A percentile compares a stretch with the other conserved stretches of the same genome.
Evolutionary conservation across 2,113 vertebrate species (phyloP).

Genomic region (Lepisosteus osseus): DNA sequence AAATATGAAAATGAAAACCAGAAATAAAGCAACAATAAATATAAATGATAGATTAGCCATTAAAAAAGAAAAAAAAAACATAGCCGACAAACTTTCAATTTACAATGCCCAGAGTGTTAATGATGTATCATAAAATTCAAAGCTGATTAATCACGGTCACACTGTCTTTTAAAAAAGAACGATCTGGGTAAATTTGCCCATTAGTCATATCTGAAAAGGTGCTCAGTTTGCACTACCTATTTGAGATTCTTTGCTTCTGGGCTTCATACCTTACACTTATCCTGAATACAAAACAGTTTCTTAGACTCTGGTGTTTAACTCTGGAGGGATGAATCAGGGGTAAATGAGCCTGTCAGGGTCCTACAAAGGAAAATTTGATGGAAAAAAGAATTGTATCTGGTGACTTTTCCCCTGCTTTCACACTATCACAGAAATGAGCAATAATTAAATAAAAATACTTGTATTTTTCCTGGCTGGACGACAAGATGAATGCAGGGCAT

Average conservation of each 20-base stretch:
- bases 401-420: neutral
- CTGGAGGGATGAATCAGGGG: neutral
- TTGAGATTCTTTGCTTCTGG: neutral
- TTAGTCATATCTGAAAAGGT: neutral
- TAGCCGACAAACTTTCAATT: no score
- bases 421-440: neutral
- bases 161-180: no score
- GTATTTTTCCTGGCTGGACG: no score
- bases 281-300: constrained; percentile 25
- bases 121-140: no score
- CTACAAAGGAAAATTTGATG: constrained; percentile 26
- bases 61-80: no score
- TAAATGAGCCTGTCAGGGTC: constrained; percentile 27
- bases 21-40: no score
- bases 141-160: no score
- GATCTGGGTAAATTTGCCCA: neutral
- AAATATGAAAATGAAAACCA: no score
- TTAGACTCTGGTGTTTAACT: constrained; percentile 22
- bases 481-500: neutral
- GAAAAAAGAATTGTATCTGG: constrained; percentile 11
- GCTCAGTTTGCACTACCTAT: neutral
- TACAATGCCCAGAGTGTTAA: no score
- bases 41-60: no score
- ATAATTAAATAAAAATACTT: no score
- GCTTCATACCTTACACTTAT: neutral